Base-by-base conservation (phyloP, 2,797 vertebrate species). In the Diceros bicornis region DNA sequence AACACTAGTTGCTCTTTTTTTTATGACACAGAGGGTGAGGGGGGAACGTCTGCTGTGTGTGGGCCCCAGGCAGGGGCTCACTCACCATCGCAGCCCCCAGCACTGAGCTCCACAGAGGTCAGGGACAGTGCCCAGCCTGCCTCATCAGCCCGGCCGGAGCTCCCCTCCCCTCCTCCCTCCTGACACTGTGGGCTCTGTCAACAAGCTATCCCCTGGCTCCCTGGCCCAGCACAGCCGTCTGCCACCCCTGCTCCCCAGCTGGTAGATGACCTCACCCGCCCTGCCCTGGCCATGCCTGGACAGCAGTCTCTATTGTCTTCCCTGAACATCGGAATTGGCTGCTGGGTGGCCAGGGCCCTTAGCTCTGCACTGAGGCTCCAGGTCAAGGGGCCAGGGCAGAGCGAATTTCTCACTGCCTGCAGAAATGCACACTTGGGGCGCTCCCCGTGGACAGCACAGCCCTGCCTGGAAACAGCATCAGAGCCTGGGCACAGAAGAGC, bases 91-190 rank as follows among this genome's bases (percentile, higher is more conserved):
- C 27, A 5, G 47, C 32, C 13, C 64, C 72, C 50, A 20, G 5
- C 11, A 6, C 44, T 17, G 25, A 17, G 59, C 23, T 2, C 14
- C n/a, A 4, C 2, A 0, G 34, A 17, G 32, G 41, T 41, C n/a
- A 1, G 9, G 14, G 32, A 66, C 23, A 1, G 50, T 7, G 2
- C 47, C 32, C 4, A 4, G 66, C 17, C 64, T 4, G 18, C 52
- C 13, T 27, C 78, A 4, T 23, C 18, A 23, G 52, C 44, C 41
- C 55, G 41, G 14, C 10, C 1, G 2, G 10, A 20, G 14, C 23
- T 3, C 10, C 66, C 23, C 59, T 17, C 61, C 47, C 47, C 7
- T 0, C 32, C 6, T 16, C 27, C 6, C 6, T 10, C 8, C 68
- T 69, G 18, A 7, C 3, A 10, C 50, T 71, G 27, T 29, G 71